phyloP scores from a whole-genome alignment of 35 echinoderm and acorn worm genomes.

The Patiria miniata region DNA sequence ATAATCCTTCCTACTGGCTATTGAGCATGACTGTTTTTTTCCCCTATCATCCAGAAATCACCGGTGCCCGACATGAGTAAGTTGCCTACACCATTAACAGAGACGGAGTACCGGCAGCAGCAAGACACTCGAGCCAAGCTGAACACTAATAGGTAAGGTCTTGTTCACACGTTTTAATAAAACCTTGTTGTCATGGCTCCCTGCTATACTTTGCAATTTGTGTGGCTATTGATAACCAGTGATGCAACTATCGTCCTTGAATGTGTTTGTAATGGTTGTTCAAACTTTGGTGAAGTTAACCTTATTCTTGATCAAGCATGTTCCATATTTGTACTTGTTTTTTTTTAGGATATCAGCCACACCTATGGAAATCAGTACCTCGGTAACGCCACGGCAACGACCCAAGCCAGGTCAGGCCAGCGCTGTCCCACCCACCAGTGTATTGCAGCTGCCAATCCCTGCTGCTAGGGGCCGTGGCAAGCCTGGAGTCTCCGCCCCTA shows the following conservation, averaged over 20 bases:
- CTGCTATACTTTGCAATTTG: too few species aligned
- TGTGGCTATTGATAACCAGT: too few species aligned
- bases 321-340: too few species aligned
- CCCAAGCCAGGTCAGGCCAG: slow-evolving; percentile 72
- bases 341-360: slow-evolving; percentile 46
- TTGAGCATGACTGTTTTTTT: too few species aligned
- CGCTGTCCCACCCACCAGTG: slow-evolving; percentile 24
- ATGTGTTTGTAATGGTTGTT: too few species aligned
- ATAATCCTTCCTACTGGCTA: too few species aligned
- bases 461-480: background rate
- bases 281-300: too few species aligned
- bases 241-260: too few species aligned
- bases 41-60: slow-evolving; percentile 40
- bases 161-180: too few species aligned
- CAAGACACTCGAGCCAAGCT: slow-evolving; percentile 21
- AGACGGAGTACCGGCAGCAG: slow-evolving; percentile 67
- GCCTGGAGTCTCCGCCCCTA: background rate
- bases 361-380: slow-evolving; percentile 83
- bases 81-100: slow-evolving; percentile 55
- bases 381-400: slow-evolving; percentile 84
- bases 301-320: too few species aligned
- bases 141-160: background rate
- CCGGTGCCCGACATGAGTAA: slow-evolving; percentile 51
- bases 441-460: slow-evolving; percentile 37
- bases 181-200: too few species aligned